Evolutionary conservation across 2,888 invertebrate species (phyloP), one percentile per base, ranked within the genome.

Genomic region (Dastarcus helophoroides): DNA sequence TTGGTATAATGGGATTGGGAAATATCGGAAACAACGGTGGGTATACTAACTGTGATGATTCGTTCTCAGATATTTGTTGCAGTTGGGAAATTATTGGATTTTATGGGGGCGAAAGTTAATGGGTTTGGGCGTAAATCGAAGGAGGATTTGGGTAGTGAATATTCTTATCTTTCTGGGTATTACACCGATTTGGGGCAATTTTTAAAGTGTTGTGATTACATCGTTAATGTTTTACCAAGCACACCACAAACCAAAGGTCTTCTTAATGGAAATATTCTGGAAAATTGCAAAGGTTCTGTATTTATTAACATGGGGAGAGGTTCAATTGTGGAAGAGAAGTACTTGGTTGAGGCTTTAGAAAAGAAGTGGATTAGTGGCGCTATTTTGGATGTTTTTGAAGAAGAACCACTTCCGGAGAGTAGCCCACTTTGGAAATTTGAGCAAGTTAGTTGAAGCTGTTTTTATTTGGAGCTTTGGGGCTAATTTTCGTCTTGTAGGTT

Each of bases 231-330:
- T 9, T 47, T 74, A 35, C 74, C 73, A 4, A 58, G 56, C 15
- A 73, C 71, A 1, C 39, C 50, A 7, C 53, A 58, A 26, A 73
- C 70, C 2, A 49, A 31, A 21, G 64, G 65, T 14, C 46, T 73
- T 11, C 50, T 73, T 26, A 63, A 66, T 41, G 63, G 62, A 9
- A 54, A 62, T 24, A 40, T 64, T 9, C 51, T 73, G 17, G 42
- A 64, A 44, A 49, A 53, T 37, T 71, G 71, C 44, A 50, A 54
- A 53, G 51, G 19, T n/a, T 7, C 6, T 9, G 57, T 71, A 19
- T 67, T 73, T 39, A 68, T 73, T n/a, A 74, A 73, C 46, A 58
- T 73, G 33, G 73, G 73, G 2, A 53, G 73, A 47, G 70, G 72
- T 17, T 62, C 62, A 37, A 51, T 73, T n/a, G 65, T 72, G 9